Percentiles rank a stretch among this genome's conserved stretches.
Conservation (phyloP, 1,140 invertebrate genomes). For the Drosophila nigromelanica region DNA sequence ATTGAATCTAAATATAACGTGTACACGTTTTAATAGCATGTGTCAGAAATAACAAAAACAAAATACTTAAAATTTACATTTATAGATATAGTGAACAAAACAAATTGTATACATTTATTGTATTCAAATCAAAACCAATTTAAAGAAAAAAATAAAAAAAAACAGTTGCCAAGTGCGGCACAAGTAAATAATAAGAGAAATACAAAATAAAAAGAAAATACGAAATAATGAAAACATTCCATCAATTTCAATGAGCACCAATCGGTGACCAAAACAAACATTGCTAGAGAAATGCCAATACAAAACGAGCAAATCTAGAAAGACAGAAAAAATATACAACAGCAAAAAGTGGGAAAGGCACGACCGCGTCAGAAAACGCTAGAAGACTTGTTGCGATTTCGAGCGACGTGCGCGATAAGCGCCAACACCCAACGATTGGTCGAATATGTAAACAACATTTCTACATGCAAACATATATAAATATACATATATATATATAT, state of each 20-base stretch:
- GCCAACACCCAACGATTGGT: conserved; percentile 38
- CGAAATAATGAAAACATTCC: conserved; percentile 24
- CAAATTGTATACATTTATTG: neutral
- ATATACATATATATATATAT: conserved; percentile 5
- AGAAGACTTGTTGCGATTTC: conserved; percentile 45
- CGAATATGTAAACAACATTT: conserved; percentile 27
- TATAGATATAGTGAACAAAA: neutral
- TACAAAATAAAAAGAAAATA: neutral
- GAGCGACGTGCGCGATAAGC: conserved; percentile 57
- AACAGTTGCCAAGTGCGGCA: conserved; percentile 55
- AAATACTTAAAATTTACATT: neutral
- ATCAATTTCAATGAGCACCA: conserved; percentile 47
- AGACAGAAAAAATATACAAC: conserved; percentile 4
- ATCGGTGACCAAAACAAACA: conserved; percentile 45
- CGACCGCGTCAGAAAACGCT: conserved; percentile 51
- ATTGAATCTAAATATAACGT: conserved; percentile 39
- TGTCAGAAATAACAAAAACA: conserved; percentile 44
- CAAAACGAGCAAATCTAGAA: neutral
- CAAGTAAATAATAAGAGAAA: conserved; percentile 12
- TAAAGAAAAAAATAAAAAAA: conserved; percentile 15
- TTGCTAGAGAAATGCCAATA: conserved; percentile 5
- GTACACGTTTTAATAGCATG: conserved; percentile 63
- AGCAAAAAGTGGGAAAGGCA: conserved; percentile 14
- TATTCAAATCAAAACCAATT: conserved; percentile 9
- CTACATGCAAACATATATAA: conserved; percentile 6